Percentiles rank a stretch among this genome's conserved stretches.
phyloP scores from a whole-genome alignment of 2,113 vertebrate genomes.

The Maccullochella peelii region DNA sequence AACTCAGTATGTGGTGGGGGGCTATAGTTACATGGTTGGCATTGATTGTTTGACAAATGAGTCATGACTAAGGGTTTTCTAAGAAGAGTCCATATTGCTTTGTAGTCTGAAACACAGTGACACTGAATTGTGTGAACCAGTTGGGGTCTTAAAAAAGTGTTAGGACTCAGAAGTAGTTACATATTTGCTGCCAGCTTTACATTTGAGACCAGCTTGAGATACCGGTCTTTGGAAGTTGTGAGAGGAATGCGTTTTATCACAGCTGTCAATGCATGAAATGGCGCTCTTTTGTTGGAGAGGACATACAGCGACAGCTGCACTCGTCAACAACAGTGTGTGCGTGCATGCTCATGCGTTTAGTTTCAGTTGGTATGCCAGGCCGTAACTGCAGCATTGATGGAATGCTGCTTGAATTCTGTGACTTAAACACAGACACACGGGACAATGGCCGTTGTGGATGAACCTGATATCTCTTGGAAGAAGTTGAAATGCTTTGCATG shows the following conservation, averaged over 20 bases:
- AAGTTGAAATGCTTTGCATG: conserved; percentile 62
- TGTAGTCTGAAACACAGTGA: not conserved
- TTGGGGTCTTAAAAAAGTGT: not conserved
- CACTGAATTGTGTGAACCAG: not conserved
- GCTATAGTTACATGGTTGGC: not conserved
- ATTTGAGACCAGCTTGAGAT: conserved; percentile 6
- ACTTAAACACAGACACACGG: conserved; percentile 26
- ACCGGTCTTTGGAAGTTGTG: not conserved
- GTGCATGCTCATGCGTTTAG: conserved; percentile 14
- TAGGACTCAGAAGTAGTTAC: not conserved
- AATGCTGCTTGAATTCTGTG: conserved; percentile 59
- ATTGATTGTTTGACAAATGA: not conserved
- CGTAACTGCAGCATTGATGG: conserved; percentile 70
- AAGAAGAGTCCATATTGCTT: not conserved
- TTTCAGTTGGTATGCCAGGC: conserved; percentile 50
- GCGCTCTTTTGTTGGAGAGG: conserved; percentile 66
- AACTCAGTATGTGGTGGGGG: not conserved
- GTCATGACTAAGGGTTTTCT: not conserved
- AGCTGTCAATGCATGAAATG: conserved; percentile 58
- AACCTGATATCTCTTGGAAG: conserved; percentile 42
- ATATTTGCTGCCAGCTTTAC: not conserved
- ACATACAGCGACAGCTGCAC: conserved; percentile 80
- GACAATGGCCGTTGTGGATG: conserved; percentile 58
- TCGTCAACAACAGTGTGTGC: conserved; percentile 20
- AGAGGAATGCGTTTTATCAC: conserved; percentile 55